Evolutionary conservation across 2,113 vertebrate species (phyloP).

Genomic region (Smithornis capensis): DNA sequence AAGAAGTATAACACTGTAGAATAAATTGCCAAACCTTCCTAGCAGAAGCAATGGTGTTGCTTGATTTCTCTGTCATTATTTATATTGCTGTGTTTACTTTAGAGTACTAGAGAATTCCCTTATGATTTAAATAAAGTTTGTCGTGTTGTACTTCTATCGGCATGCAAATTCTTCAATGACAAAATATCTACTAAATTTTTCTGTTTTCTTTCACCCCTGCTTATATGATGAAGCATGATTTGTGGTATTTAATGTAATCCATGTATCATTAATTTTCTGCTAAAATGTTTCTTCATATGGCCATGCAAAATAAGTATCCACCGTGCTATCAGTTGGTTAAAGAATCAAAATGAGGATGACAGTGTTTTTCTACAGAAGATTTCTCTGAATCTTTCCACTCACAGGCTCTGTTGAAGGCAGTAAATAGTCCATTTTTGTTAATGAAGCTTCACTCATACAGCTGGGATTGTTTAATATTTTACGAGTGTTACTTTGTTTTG

Average conservation of each 20-base stretch:
- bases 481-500: constrained; percentile 93
- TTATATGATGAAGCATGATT: constrained; percentile 6
- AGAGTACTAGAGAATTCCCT: neutral
- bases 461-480: constrained; percentile 90
- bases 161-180: neutral
- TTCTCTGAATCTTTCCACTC: constrained; percentile 79
- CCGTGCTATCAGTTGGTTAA: constrained; percentile 68
- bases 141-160: constrained; percentile 25
- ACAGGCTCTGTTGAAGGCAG: constrained; percentile 78
- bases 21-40: neutral
- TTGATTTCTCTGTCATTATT: constrained; percentile 7
- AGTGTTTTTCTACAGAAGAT: constrained; percentile 71
- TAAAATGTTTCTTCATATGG: constrained; percentile 50
- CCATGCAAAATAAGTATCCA: constrained; percentile 53
- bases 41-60: neutral
- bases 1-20: neutral
- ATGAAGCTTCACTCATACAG: constrained; percentile 85
- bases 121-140: constrained; percentile 59
- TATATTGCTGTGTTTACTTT: constrained; percentile 1
- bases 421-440: constrained; percentile 88
- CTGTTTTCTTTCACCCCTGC: constrained; percentile 11
- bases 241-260: constrained; percentile 39
- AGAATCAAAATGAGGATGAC: constrained; percentile 71
- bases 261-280: constrained; percentile 56
- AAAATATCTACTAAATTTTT: constrained; percentile 34